Base-by-base conservation (phyloP, 2,113 vertebrate genomes). In the Seriola quinqueradiata region DNA sequence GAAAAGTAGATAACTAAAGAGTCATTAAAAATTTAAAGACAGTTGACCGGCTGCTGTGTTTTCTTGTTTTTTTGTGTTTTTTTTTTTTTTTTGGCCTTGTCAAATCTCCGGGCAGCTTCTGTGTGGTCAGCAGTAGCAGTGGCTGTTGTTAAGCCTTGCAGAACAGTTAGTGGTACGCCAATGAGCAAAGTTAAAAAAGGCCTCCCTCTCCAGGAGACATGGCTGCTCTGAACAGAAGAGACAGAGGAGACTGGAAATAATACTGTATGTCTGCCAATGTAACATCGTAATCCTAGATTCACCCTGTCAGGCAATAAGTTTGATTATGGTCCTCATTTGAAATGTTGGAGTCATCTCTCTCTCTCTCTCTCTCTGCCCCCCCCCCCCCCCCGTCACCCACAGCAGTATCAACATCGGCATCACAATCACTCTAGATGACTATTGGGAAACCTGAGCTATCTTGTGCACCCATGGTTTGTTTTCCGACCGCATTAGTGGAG, bases 281-380 rank as follows among this genome's bases (percentile, higher is more conserved):
- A 86, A 85, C 84, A 32, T 52, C 28, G 74, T 90, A 87, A 92
- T 86, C 77, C 74, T 90, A 91, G 85, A 95, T 88, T 88, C 89
- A 70, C 59, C 77, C 77, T 92, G 92, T 92, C 91, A 93, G 91
- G 69, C 92, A 93, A 92, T 94, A 90, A 90, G 87, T 94, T 93
- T 92, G 91, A 91, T 94, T 95, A 93, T 86, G 72, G 75, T 86
- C 75, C 84, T 92, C 81, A 89, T 92, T 92, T 93, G 92, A 93
- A 92, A 94, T 90, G 84, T 84, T 81, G 84, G 77, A 84, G 83
- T 90, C 82, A 60, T 73, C 64, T 58, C 81, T 38, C 58, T 40
- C 58, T 68, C 63, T 25, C 9, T 75, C 67, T 72, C 42, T 44
- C 60, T 32, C 61, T 74, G 71, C 5, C 40, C 2, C 2, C 2